phyloP scores from a whole-genome alignment of 2,888 invertebrate species.

The Megastigmus dorsalis region DNA sequence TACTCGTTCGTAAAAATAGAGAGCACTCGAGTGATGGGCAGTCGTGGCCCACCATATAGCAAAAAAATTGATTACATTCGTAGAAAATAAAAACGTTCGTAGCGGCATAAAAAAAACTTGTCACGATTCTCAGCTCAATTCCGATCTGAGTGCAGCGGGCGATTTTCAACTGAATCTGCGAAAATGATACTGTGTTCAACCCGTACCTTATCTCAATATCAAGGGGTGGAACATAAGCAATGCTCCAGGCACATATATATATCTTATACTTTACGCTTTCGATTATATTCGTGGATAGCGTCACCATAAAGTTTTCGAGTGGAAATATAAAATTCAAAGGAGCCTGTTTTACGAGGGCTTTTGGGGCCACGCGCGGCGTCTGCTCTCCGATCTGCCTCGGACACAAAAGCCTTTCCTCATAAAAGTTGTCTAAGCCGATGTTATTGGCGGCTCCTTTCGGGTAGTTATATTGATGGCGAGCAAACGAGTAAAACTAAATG shows the following conservation, averaged over 20 bases:
- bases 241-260: too few relatives aligned
- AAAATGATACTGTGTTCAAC: neutral
- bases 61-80: neutral
- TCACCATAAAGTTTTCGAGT: conserved; percentile 35
- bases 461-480: conserved; percentile 29
- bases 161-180: neutral
- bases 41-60: too few relatives aligned
- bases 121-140: too few relatives aligned
- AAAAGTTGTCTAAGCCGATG: conserved; percentile 45
- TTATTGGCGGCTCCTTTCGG: conserved; percentile 20
- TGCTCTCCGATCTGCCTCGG: too few relatives aligned
- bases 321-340: conserved; percentile 44
- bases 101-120: too few relatives aligned
- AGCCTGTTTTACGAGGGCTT: conserved; percentile 34
- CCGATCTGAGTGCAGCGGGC: neutral
- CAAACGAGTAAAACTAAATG: too few relatives aligned
- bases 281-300: conserved; percentile 33
- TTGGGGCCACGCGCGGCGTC: too few relatives aligned
- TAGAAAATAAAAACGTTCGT: too few relatives aligned
- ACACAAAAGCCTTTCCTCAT: conserved; percentile 42
- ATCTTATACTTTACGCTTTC: conserved; percentile 18
- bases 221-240: conserved; percentile 5
- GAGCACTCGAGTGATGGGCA: too few relatives aligned
- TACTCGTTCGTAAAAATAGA: too few relatives aligned
- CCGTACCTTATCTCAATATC: conserved; percentile 37